Base-by-base conservation (phyloP, 2,888 invertebrate genomes). In the Drosophila longiperda region DNA sequence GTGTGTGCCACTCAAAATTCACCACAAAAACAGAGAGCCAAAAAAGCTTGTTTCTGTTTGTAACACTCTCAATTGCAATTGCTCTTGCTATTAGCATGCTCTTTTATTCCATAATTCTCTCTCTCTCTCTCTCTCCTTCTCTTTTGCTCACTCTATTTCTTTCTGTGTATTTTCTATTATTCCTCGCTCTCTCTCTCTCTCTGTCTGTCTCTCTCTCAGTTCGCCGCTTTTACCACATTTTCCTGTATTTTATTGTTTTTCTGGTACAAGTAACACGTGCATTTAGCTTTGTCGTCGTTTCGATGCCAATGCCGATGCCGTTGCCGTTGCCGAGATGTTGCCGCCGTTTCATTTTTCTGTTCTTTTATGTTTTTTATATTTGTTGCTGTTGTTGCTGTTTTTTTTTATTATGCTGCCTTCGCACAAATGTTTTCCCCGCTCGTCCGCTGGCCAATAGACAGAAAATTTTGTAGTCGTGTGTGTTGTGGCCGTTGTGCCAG, bases 1-100 rank as follows among this genome's bases (percentile, higher is more conserved):
- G 85, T 89, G 86, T 84, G 84, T 73, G 69, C 59, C 68, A 61
- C 74, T 64, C 72, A 78, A 78, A 88, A 89, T 75, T 89, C 88
- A 87, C 90, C 87, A 89, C 87, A 88, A 87, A 87, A 86, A 87
- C 89, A 84, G 84, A 85, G 82, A 88, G 81, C 69, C 63, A 49
- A 67, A 71, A 79, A 79, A 70, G 75, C 78, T 78, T 60, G 57
- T 52, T 61, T 63, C 40, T 59, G 71, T 65, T 72, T 71, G 53
- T 32, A 63, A 61, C 53, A 42, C 77, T 61, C 78, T 63, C 71
- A 71, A 59, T 66, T 52, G 66, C 79, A 73, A 74, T 69, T 72
- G 82, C 79, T 67, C 66, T 49, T 48, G 62, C 59, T 60, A 34
- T 65, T 66, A 52, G 53, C 49, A 9, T 54, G 66, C 70, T 66